Conservation (phyloP, 2,113 vertebrate species). For the Astur gentilis region DNA sequence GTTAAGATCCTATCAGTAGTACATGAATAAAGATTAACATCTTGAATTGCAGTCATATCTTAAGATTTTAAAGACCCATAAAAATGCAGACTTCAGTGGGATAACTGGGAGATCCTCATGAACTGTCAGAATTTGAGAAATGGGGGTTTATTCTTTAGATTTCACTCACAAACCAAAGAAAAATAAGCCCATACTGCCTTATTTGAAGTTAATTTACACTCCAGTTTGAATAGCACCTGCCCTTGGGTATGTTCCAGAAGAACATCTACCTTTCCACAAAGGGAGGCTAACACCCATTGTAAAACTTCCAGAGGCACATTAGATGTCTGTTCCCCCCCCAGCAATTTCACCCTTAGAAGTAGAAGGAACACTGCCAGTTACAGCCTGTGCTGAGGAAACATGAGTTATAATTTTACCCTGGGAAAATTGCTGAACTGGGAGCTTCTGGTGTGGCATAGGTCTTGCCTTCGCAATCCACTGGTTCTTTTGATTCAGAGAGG, state of each 20-base stretch:
- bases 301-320: conserved; percentile 67
- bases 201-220: conserved; percentile 47
- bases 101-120: neutral
- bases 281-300: conserved; percentile 66
- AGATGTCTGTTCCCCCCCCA: conserved; percentile 54
- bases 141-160: neutral
- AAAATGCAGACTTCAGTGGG: neutral
- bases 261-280: conserved; percentile 62
- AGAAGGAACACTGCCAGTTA: conserved; percentile 65
- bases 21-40: conserved; percentile 26
- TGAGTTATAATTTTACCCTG: conserved; percentile 69
- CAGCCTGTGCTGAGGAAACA: conserved; percentile 70
- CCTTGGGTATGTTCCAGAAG: conserved; percentile 60
- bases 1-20: conserved; percentile 40
- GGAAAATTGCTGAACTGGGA: conserved; percentile 71
- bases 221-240: conserved; percentile 54
- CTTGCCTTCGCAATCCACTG: conserved; percentile 64
- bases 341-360: conserved; percentile 59
- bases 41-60: neutral
- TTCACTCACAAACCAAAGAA: neutral
- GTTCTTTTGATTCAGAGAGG: conserved; percentile 65
- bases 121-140: conserved; percentile 29
- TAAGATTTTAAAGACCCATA: conserved; percentile 29
- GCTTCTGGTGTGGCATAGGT: conserved; percentile 66
- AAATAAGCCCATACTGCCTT: neutral